These are phyloP conservation scores for Eucriotettix oculatus DNA, from an alignment of 2,888 invertebrate genomes.

Conservation along the genomic window DNA sequence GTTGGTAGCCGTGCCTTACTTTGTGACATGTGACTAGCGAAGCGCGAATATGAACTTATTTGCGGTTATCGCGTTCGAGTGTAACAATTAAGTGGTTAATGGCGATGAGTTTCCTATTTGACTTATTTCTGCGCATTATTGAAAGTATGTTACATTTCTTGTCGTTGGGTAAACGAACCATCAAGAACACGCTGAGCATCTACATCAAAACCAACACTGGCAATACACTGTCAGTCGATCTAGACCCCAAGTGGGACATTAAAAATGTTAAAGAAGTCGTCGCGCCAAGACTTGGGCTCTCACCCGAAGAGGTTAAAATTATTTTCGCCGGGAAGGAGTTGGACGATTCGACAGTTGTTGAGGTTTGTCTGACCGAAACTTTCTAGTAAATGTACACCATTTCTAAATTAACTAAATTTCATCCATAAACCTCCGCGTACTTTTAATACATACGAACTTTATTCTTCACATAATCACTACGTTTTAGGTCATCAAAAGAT, in stretches of 20 bases:
- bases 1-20: too few relatives aligned
- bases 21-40: too few relatives aligned
- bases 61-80: too few relatives aligned
- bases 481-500: too few relatives aligned
- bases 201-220: conserved; percentile 53
- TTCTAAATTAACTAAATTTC: too few relatives aligned
- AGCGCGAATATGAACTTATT: too few relatives aligned
- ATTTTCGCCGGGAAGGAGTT: conserved; percentile 67
- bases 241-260: conserved; percentile 59
- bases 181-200: conserved; percentile 43
- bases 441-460: too few relatives aligned
- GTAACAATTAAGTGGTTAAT: too few relatives aligned
- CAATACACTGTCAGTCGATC: conserved; percentile 43
- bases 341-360: conserved; percentile 47
- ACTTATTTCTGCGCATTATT: conserved; percentile 35
- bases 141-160: conserved; percentile 44
- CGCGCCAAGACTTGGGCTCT: conserved; percentile 47
- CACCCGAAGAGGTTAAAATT: conserved; percentile 53
- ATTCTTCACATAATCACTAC: too few relatives aligned
- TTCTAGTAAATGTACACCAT: too few relatives aligned
- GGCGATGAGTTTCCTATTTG: conserved; percentile 28
- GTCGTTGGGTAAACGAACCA: conserved; percentile 39
- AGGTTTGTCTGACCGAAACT: conserved; percentile 26
- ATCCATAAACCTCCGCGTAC: too few relatives aligned
- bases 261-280: conserved; percentile 54